Evolutionary conservation across 2,888 invertebrate species (phyloP), one percentile per base, ranked within the genome.

Genomic region (Buathra laborator): DNA sequence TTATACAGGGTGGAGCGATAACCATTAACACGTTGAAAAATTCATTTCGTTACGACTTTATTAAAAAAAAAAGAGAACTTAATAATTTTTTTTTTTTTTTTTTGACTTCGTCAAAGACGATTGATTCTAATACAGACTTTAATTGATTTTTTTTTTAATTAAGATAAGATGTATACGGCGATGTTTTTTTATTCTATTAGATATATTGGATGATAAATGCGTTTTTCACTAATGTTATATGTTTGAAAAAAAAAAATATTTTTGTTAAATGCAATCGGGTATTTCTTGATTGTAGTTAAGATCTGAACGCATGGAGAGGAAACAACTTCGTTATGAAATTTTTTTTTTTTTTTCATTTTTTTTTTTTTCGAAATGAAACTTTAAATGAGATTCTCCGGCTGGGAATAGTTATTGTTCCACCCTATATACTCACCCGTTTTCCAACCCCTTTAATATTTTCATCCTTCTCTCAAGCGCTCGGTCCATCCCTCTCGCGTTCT

Each of bases 401-500:
- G 43, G 44, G 44, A 44, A 72, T 72, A 44, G 72, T 72, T 59
- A 59, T 72, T 51, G 72, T 24, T 24, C 6, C 72, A 59, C 72
- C 72, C 59, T 72, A 46, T 67, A 74, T 68, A 67, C 62, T 24
- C 68, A 48, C 46, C 10, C 43, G 37, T 72, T 66, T 48, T 43
- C 43, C 67, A 37, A 67, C 59, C 44, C 64, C 70, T 53, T 19
- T 70, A 14, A 16, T 37, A 64, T 64, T 71, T 77, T 12, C 46
- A n/a, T 71, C 12, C 10, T n/a, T 14, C n/a, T 37, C 19, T 9
- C 32, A n/a, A n/a, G n/a, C 37, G n/a, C 48, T 53, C 24, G 10
- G 37, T 67, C 72, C 66, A 56, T 77, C 67, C n/a, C 62, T 76
- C 48, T 10, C 37, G 67, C 48, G n/a, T 48, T 67, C 51, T 68